Percentiles rank a stretch among this genome's conserved stretches.
These are phyloP conservation scores for Thyatira batis DNA, from an alignment of 2,888 invertebrate species.

Conservation along the genomic window DNA sequence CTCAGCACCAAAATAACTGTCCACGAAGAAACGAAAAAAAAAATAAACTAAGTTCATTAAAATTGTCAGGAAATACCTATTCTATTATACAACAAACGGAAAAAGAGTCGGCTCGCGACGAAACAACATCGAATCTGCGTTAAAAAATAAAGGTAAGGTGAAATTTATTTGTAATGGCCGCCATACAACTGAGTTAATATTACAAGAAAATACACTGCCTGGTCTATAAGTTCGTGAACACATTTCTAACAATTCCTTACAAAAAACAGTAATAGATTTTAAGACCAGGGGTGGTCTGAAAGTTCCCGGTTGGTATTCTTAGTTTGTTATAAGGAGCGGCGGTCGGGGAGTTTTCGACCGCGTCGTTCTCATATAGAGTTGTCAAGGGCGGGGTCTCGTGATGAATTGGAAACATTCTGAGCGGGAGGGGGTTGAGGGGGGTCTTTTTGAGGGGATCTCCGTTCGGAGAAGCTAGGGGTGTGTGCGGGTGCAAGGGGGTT, in stretches of 20 bases:
- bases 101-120: slow-evolving; percentile 29
- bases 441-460: slow-evolving; percentile 66
- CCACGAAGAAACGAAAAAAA: slow-evolving; percentile 5
- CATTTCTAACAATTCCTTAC: slow-evolving; percentile 33
- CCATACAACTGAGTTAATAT: slow-evolving; percentile 59
- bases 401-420: slow-evolving; percentile 81
- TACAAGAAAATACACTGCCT: slow-evolving; percentile 69
- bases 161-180: slow-evolving; percentile 75
- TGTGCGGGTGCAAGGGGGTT: slow-evolving; percentile 60
- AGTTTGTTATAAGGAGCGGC: slow-evolving; percentile 28
- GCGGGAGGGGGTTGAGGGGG: slow-evolving; percentile 68
- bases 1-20: too few species aligned
- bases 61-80: slow-evolving; percentile 16
- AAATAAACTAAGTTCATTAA: slow-evolving; percentile 15
- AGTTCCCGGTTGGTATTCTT: slow-evolving; percentile 31
- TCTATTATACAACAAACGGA: slow-evolving; percentile 23
- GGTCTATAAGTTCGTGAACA: slow-evolving; percentile 45
- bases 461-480: slow-evolving; percentile 49
- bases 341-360: slow-evolving; percentile 57
- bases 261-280: slow-evolving; percentile 33
- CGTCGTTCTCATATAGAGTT: slow-evolving; percentile 81
- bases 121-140: slow-evolving; percentile 54
- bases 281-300: slow-evolving; percentile 37
- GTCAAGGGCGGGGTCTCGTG: slow-evolving; percentile 84
- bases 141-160: slow-evolving; percentile 63